These are phyloP conservation scores for Idaea aversata DNA, from an alignment of 2,888 invertebrate genomes.

Conservation along the genomic window DNA sequence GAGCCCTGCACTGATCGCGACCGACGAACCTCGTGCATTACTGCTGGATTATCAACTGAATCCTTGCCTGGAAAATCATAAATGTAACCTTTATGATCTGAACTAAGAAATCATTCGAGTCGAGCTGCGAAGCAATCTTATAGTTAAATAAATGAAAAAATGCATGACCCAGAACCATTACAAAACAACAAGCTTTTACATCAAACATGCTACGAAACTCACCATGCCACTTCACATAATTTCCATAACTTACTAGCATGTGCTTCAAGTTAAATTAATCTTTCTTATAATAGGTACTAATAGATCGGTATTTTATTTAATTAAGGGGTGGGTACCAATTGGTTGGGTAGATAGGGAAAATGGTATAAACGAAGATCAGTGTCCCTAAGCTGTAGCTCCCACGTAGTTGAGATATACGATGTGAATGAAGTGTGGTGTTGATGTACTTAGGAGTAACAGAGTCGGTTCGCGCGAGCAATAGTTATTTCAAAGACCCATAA, in stretches of 20 bases:
- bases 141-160: slow-evolving; percentile 3
- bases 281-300: neutral
- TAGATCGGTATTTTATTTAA: neutral
- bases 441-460: neutral
- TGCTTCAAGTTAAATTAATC: neutral
- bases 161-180: slow-evolving; percentile 29
- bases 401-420: neutral
- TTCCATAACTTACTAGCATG: neutral
- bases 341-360: neutral
- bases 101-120: neutral
- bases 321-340: neutral
- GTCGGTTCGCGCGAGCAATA: neutral
- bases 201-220: slow-evolving; percentile 25
- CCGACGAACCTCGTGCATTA: slow-evolving; percentile 67
- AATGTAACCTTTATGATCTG: slow-evolving; percentile 12
- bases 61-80: slow-evolving; percentile 68
- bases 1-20: slow-evolving; percentile 67
- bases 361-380: neutral
- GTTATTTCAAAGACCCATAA: neutral
- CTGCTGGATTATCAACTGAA: slow-evolving; percentile 77
- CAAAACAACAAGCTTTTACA: slow-evolving; percentile 15
- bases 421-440: neutral
- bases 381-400: neutral
- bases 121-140: neutral
- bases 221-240: slow-evolving; percentile 19